phyloP scores from a whole-genome alignment of 2,113 vertebrate genomes.

The Vanacampus margaritifer region DNA sequence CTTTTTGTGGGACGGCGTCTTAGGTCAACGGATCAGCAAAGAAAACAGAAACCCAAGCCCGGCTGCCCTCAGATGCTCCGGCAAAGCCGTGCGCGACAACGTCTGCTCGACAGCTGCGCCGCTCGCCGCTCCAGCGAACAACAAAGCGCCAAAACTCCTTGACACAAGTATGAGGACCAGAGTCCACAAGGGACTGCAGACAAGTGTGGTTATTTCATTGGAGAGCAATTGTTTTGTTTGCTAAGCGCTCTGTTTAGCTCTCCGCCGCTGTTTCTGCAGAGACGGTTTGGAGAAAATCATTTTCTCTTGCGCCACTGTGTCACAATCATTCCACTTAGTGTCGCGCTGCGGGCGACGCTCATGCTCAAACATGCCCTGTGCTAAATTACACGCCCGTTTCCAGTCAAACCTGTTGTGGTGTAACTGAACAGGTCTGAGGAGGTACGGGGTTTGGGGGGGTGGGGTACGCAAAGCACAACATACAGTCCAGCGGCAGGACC shows the following conservation, averaged over 20 bases:
- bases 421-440: slow-evolving; percentile 16
- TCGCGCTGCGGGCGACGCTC: slow-evolving; percentile 25
- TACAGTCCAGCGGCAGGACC: neutral
- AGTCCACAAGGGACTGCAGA: slow-evolving; percentile 53
- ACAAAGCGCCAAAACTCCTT: slow-evolving; percentile 47
- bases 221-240: slow-evolving; percentile 18
- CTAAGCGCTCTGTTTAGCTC: neutral
- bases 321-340: slow-evolving; percentile 38
- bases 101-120: slow-evolving; percentile 66
- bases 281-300: slow-evolving; percentile 13
- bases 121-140: slow-evolving; percentile 43
- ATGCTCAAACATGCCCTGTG: slow-evolving; percentile 46
- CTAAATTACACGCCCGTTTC: slow-evolving; percentile 40
- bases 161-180: slow-evolving; percentile 56
- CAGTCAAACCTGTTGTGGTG: slow-evolving; percentile 57
- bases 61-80: slow-evolving; percentile 31
- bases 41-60: slow-evolving; percentile 67
- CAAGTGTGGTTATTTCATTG: slow-evolving; percentile 30
- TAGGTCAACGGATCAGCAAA: slow-evolving; percentile 57
- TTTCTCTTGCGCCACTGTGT: neutral
- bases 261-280: neutral
- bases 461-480: slow-evolving; percentile 14
- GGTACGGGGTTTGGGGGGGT: neutral
- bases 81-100: slow-evolving; percentile 45
- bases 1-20: slow-evolving; percentile 38